These are phyloP conservation scores for Araneus ventricosus DNA, from an alignment of 1,140 invertebrate genomes.

Conservation along the genomic window DNA sequence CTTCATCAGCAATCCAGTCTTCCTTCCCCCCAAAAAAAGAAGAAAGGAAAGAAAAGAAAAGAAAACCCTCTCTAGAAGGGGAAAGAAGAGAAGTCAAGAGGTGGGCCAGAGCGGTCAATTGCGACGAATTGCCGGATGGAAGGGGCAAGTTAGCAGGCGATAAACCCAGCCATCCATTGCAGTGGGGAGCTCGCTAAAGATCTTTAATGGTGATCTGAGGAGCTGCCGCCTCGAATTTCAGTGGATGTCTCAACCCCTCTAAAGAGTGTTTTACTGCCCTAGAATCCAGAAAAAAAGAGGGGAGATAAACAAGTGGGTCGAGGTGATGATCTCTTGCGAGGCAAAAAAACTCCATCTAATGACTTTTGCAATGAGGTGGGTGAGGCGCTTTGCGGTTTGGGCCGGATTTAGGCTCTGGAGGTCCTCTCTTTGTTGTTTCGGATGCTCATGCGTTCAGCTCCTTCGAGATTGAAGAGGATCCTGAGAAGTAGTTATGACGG, in stretches of 20 bases:
- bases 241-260: conserved; percentile 27
- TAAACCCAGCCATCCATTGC: conserved; percentile 53
- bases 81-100: conserved; percentile 17
- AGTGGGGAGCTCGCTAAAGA: background rate
- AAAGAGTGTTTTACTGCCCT: conserved; percentile 64
- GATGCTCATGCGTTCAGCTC: background rate
- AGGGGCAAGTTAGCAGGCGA: conserved; percentile 32
- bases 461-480: background rate
- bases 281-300: background rate
- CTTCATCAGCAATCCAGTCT: background rate
- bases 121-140: conserved; percentile 37
- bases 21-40: background rate
- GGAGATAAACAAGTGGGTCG: conserved; percentile 47
- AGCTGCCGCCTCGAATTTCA: conserved; percentile 22
- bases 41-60: background rate
- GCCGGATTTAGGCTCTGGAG: conserved; percentile 47
- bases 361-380: conserved; percentile 34
- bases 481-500: background rate
- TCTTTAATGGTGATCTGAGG: conserved; percentile 50
- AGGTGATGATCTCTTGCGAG: conserved; percentile 36
- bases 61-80: background rate
- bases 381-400: conserved; percentile 18
- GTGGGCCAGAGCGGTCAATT: conserved; percentile 37
- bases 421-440: conserved; percentile 11
- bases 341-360: background rate